A percentile compares a stretch with the other conserved stretches of the same genome.
Conservation (phyloP, 2,888 invertebrate species). For the Trisateles emortualis region DNA sequence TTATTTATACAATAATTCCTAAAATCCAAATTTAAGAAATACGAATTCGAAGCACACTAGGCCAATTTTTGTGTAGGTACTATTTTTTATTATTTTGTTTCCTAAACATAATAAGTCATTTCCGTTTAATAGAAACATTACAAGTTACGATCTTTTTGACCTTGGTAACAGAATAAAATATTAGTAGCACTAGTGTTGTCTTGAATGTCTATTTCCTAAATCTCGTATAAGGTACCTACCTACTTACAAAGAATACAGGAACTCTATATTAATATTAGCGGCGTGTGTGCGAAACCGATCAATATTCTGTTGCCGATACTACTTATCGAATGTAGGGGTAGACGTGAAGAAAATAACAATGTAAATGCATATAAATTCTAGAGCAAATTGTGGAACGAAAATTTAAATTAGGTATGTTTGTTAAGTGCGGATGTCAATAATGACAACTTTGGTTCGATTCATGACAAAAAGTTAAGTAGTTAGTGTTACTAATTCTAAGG, state of each 20-base stretch:
- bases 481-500: no score
- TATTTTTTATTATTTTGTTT: not conserved
- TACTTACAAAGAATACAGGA: conserved; percentile 18
- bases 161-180: not conserved
- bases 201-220: conserved; percentile 9
- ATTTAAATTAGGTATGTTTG: not conserved
- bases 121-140: not conserved
- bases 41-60: no score
- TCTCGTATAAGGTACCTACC: not conserved
- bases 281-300: conserved; percentile 21
- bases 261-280: conserved; percentile 32
- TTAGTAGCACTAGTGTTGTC: not conserved
- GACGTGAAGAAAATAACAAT: conserved; percentile 24
- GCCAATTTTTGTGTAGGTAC: no score
- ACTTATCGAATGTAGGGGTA: conserved; percentile 30
- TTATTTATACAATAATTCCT: no score
- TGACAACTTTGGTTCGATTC: no score
- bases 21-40: no score
- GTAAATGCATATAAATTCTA: conserved; percentile 22
- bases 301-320: conserved; percentile 25
- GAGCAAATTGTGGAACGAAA: conserved; percentile 24
- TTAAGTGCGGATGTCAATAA: no score
- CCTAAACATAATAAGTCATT: not conserved
- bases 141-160: not conserved
- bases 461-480: no score